phyloP scores from a whole-genome alignment of 2,113 vertebrate species.

The Erinaceus europaeus region DNA sequence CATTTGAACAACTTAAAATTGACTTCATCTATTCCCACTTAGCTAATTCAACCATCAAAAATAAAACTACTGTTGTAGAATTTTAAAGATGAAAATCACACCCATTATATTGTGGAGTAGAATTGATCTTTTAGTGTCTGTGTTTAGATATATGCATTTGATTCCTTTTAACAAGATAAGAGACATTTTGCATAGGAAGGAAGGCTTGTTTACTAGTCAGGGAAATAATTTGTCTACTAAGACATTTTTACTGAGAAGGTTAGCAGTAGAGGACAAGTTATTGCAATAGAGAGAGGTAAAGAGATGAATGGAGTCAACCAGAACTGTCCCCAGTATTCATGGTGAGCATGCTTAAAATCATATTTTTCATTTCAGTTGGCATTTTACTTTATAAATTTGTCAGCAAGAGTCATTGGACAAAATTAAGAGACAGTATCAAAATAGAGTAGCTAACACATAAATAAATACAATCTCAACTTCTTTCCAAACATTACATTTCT shows the following conservation, averaged over 20 bases:
- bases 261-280: background rate
- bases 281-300: background rate
- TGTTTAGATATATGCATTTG: conserved; percentile 11
- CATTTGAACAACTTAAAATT: conserved; percentile 59
- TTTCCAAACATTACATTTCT: background rate
- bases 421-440: background rate
- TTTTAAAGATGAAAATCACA: conserved; percentile 78
- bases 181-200: background rate
- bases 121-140: conserved; percentile 57
- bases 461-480: background rate
- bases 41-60: conserved; percentile 76
- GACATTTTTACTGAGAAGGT: background rate
- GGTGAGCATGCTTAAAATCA: background rate
- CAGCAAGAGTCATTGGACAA: background rate
- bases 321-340: background rate
- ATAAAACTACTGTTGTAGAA: conserved; percentile 71
- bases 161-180: background rate
- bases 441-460: background rate
- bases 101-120: conserved; percentile 68
- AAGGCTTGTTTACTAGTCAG: background rate
- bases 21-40: conserved; percentile 76
- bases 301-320: background rate
- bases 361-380: background rate
- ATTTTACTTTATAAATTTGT: background rate
- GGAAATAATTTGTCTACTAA: background rate